Evolutionary conservation across 2,797 vertebrate genomes (phyloP).

Genomic region (Liasis olivaceus): DNA sequence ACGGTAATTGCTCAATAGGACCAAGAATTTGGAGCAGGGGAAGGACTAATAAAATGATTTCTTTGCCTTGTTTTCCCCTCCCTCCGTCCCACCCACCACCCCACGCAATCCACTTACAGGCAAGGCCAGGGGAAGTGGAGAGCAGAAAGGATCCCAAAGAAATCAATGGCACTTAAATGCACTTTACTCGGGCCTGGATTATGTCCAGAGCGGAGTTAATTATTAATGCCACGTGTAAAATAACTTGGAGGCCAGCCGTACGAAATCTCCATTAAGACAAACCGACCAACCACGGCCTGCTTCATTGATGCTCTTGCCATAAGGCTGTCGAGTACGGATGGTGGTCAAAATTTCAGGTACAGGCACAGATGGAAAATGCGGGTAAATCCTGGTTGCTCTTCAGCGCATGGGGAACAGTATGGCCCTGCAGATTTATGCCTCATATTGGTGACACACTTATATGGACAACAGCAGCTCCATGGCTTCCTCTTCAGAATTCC

Average conservation of each 20-base stretch:
- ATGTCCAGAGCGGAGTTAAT: neutral
- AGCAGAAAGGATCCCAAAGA: neutral
- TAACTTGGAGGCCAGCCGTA: neutral
- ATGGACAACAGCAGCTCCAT: neutral
- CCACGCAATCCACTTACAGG: neutral
- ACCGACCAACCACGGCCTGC: neutral
- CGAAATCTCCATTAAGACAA: neutral
- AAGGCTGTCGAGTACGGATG: neutral
- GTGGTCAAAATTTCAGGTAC: neutral
- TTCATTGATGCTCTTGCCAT: neutral
- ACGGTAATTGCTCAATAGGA: neutral
- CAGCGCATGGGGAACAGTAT: accelerated
- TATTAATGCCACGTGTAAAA: constrained; percentile 1
- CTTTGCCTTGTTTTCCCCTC: neutral
- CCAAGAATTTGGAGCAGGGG: neutral
- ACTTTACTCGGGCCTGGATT: neutral
- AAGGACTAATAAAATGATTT: neutral
- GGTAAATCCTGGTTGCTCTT: neutral
- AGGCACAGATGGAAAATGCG: neutral
- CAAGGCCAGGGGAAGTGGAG: neutral
- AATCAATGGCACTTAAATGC: constrained; percentile 3
- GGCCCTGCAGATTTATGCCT: neutral
- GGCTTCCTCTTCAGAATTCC: constrained; percentile 19
- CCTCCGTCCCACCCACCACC: neutral
- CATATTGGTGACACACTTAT: neutral